Evolutionary conservation across 1,140 invertebrate genomes (phyloP), one percentile per base, ranked within the genome.

Genomic region (Eriosoma lanigerum): DNA sequence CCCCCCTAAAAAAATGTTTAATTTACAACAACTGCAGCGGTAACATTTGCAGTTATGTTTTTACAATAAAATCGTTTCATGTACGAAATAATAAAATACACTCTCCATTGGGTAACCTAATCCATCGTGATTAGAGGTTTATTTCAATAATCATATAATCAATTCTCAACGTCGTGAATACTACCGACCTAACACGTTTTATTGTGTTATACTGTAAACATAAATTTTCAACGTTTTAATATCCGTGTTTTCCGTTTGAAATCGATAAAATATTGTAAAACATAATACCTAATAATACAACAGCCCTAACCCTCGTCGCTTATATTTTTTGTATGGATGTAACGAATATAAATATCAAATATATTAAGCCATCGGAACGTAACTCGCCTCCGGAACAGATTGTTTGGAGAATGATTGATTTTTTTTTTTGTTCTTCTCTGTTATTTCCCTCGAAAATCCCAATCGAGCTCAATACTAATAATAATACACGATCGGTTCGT

Each of bases 381-480:
- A 48, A 48, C n/a, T n/a, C n/a, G n/a, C n/a, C n/a, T n/a, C n/a
- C n/a, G n/a, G n/a, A n/a, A n/a, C 38, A 48, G n/a, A 46, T 46
- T 17, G 38, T 24, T 46, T 17, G 24, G 38, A 48, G 21, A 68
- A 48, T 48, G 66, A 48, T 68, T 21, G 44, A 46, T 46, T 46
- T 68, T 10, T 19, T 68, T 68, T n/a, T n/a, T n/a, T n/a, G n/a
- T n/a, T n/a, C n/a, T n/a, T n/a, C n/a, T 38, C 32, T 8, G 8
- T 8, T 3, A 3, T 3, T 38, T 48, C 38, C 44, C 66, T 68
- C 44, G 21, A 26, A 48, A 48, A 48, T 24, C 21, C 66, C n/a
- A 21, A 68, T 48, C 66, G 66, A 68, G 44, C 66, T 21, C 32
- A 8, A 38, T 38, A 38, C 32, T 38, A 48, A 68, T 48, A 68